A percentile compares a stretch with the other conserved stretches of the same genome.
Conservation (phyloP, 2,888 invertebrate species). For the Polyommatus icarus region DNA sequence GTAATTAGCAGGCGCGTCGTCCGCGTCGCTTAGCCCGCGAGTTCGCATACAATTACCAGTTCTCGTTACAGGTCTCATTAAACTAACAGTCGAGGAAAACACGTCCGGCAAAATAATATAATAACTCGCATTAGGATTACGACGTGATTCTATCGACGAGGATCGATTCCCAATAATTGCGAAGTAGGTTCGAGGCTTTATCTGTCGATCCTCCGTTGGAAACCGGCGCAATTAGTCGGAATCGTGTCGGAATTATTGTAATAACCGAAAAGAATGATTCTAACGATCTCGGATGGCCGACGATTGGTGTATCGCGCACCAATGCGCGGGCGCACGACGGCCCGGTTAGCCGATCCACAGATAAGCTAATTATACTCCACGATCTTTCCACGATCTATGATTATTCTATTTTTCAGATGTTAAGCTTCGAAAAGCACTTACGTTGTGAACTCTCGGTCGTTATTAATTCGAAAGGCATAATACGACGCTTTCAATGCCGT, state of each 20-base stretch:
- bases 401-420: constrained; percentile 67
- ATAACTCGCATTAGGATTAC: constrained; percentile 59
- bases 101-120: constrained; percentile 64
- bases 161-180: constrained; percentile 53
- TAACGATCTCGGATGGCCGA: constrained; percentile 63
- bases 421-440: constrained; percentile 55
- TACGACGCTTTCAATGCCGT: constrained; percentile 38
- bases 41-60: constrained; percentile 52
- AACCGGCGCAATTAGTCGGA: constrained; percentile 75
- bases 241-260: constrained; percentile 78
- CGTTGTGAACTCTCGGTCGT: constrained; percentile 51
- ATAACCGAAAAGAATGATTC: constrained; percentile 78
- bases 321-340: constrained; percentile 71
- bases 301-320: constrained; percentile 70
- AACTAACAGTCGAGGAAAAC: constrained; percentile 53
- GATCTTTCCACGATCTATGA: constrained; percentile 60
- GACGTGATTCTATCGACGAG: constrained; percentile 58
- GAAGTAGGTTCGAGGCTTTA: constrained; percentile 48
- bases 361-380: constrained; percentile 73
- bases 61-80: constrained; percentile 43
- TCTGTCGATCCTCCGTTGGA: constrained; percentile 64
- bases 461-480: constrained; percentile 57
- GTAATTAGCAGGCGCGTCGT: constrained; percentile 68
- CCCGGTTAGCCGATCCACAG: constrained; percentile 62
- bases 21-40: constrained; percentile 55